These are phyloP conservation scores for Hystrix cristata DNA, from an alignment of 2,113 vertebrate species.

Conservation along the genomic window DNA sequence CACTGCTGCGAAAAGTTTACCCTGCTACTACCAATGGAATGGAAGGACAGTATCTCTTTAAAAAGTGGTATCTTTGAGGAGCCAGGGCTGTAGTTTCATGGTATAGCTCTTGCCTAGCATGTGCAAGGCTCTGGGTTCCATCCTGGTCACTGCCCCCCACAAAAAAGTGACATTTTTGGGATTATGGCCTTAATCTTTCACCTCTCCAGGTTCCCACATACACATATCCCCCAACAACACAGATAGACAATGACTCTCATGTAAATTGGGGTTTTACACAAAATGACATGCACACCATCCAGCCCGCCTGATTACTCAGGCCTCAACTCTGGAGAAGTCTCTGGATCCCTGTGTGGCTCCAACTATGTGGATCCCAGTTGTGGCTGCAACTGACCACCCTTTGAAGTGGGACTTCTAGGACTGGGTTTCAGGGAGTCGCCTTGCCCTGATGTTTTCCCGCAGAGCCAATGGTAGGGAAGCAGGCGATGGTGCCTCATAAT, in stretches of 20 bases:
- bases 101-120: not conserved
- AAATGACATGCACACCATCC: not conserved
- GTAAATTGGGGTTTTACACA: not conserved
- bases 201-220: not conserved
- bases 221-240: not conserved
- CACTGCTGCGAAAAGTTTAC: not conserved
- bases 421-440: not conserved
- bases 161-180: not conserved
- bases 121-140: not conserved
- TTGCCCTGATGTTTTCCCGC: not conserved
- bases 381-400: not conserved
- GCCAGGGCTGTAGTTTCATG: not conserved
- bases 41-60: not conserved
- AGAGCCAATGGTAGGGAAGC: not conserved
- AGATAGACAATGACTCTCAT: not conserved
- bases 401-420: not conserved
- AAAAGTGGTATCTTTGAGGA: not conserved
- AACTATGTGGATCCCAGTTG: not conserved
- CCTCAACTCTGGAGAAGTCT: not conserved
- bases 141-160: not conserved
- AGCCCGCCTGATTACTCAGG: not conserved
- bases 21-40: not conserved
- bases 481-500: accelerated
- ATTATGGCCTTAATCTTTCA: not conserved
- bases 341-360: not conserved